phyloP scores from a whole-genome alignment of 2,888 invertebrate genomes.

The Pandemis corylana region DNA sequence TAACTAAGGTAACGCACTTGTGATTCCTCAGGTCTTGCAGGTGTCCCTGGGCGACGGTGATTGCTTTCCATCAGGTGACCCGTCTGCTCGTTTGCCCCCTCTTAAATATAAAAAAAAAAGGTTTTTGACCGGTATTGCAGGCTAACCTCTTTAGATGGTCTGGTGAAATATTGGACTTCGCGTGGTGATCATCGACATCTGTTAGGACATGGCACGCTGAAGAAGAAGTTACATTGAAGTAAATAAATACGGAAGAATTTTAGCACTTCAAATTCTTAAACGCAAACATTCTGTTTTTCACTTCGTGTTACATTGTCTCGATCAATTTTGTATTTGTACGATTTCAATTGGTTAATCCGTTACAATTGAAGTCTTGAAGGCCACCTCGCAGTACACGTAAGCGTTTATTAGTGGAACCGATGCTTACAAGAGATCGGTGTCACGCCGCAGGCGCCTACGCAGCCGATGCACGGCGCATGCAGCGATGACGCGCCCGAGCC shows the following conservation, averaged over 20 bases:
- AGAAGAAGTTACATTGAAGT: not conserved
- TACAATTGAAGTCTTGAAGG: not conserved
- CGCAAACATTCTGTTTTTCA: too few relatives aligned
- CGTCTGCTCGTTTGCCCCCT: too few relatives aligned
- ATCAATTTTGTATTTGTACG: not conserved
- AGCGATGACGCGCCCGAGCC: not conserved
- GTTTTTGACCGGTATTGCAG: too few relatives aligned
- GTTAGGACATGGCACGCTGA: too few relatives aligned
- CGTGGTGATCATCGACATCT: too few relatives aligned
- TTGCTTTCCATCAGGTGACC: too few relatives aligned
- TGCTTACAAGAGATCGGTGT: conserved; percentile 30
- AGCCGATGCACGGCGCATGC: not conserved
- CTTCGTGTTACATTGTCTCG: not conserved
- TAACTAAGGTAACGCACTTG: too few relatives aligned
- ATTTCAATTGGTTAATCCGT: not conserved
- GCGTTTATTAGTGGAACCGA: conserved; percentile 18
- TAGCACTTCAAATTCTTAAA: not conserved
- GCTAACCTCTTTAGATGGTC: too few relatives aligned
- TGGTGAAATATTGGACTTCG: too few relatives aligned
- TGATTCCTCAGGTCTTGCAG: too few relatives aligned
- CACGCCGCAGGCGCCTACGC: conserved; percentile 20
- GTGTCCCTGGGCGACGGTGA: too few relatives aligned
- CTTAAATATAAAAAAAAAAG: too few relatives aligned
- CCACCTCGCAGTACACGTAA: not conserved
- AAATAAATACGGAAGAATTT: not conserved